Evolutionary conservation across 2,113 vertebrate species (phyloP), one percentile per base, ranked within the genome.

Genomic region (Shinisaurus crocodilurus): DNA sequence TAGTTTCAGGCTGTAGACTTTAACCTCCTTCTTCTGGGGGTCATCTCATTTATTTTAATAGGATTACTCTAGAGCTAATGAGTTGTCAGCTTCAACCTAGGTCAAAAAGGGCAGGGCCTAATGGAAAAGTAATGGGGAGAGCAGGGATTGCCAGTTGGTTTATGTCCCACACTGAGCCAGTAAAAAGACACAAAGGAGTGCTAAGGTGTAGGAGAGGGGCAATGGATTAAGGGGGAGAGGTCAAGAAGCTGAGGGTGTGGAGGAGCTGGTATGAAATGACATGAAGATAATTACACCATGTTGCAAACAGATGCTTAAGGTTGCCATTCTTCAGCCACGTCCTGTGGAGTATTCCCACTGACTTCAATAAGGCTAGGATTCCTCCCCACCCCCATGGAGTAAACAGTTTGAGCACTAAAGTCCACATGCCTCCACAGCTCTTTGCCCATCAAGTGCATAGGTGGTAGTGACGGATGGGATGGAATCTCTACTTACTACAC

Each of bases 21-120:
- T 25, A 67, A 32, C 37, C 18, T 9, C 16, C 18, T 54, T 86
- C 34, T 69, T 27, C 29, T 86, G 15, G 10, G 70, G 45, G 27
- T 50, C 85, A 86, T 74, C 45, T 54, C 8, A 86, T 86, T 86
- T 50, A 37, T 74, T 72, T 74, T 86, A 86, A 74, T 37, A 54
- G 29, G 63, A 69, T 32, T 45, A 48, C 2, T 43, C 65, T 69
- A 5, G 23, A 40, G 32, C 15, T 32, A 69, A 69, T 69, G 9
- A 65, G 27, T 48, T 69, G 13, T 69, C 63, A 85, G 13, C 37
- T 15, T 69, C 40, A 85, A 2, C 40, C 6, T 32, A 69, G 65
- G 27, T 69, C 40, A 45, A 45, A 77, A 85, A 85, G 82, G 82
- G 82, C 57, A 65, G 20, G 29, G 27, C 6, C 63, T 69, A 69